Percentiles rank a stretch among this genome's conserved stretches.
phyloP scores from a whole-genome alignment of 1,140 invertebrate species.

The Drosophila ohnishii region DNA sequence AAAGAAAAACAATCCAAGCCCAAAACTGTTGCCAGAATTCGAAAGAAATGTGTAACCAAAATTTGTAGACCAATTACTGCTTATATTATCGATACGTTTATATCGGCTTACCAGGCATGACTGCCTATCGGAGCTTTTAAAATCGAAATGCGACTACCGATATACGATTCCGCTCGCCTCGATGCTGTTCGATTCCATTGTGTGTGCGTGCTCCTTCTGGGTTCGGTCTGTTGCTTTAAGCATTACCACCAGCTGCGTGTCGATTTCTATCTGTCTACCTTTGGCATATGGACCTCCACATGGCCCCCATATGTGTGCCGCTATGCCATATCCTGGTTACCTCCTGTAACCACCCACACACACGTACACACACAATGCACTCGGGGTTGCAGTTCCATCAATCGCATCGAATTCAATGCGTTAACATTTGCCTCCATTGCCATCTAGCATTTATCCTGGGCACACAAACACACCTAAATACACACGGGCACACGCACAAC shows the following conservation, averaged over 20 bases:
- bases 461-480: constrained; percentile 1
- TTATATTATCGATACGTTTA: neutral
- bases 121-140: neutral
- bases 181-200: constrained; percentile 32
- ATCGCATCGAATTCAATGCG: constrained; percentile 64
- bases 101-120: constrained; percentile 4
- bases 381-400: constrained; percentile 46
- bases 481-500: constrained; percentile 3
- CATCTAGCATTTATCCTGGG: constrained; percentile 7
- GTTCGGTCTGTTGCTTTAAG: constrained; percentile 52
- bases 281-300: constrained; percentile 20
- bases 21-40: too few relatives aligned
- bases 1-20: too few relatives aligned
- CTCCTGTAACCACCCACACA: neutral
- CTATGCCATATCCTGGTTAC: neutral
- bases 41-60: too few relatives aligned
- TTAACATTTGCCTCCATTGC: constrained; percentile 49
- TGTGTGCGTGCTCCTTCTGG: constrained; percentile 13
- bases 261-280: constrained; percentile 44
- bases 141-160: neutral
- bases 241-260: constrained; percentile 57
- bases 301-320: neutral
- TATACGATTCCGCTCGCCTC: constrained; percentile 12
- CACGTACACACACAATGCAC: neutral
- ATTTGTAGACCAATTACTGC: neutral